Evolutionary conservation across 2,888 invertebrate genomes (phyloP).

Genomic region (Diarsia dahlii): DNA sequence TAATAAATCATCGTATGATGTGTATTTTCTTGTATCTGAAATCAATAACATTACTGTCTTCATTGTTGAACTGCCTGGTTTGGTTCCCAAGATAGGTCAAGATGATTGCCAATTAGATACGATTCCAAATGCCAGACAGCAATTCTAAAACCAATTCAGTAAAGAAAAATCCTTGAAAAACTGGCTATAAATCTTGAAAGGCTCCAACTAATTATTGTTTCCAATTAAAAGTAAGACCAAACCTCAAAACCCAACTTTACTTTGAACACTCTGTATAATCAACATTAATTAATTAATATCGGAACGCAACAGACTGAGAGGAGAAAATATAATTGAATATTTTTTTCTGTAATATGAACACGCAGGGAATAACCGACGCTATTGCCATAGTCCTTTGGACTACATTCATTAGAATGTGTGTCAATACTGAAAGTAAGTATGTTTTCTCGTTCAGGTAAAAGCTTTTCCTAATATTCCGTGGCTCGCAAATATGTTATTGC

Average conservation of each 20-base stretch:
- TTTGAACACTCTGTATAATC: constrained; percentile 33
- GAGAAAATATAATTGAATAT: constrained; percentile 29
- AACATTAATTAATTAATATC: constrained; percentile 60
- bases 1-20: too few species aligned
- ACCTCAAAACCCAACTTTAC: constrained; percentile 16
- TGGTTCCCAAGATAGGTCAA: neutral
- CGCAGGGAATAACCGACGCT: constrained; percentile 58
- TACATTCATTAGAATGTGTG: constrained; percentile 70
- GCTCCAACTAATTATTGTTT: constrained; percentile 25
- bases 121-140: neutral
- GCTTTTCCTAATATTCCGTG: constrained; percentile 78
- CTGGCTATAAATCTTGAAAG: constrained; percentile 1
- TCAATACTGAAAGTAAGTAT: constrained; percentile 69
- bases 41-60: neutral
- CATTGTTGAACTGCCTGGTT: neutral
- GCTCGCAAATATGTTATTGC: constrained; percentile 74
- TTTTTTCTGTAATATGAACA: constrained; percentile 50
- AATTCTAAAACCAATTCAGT: constrained; percentile 1
- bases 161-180: neutral
- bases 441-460: constrained; percentile 77
- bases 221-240: constrained; percentile 38
- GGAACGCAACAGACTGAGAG: constrained; percentile 16
- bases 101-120: neutral
- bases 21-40: neutral
- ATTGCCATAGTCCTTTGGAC: constrained; percentile 56